phyloP scores from a whole-genome alignment of 1,140 invertebrate species.

The Sycobia sp. region DNA sequence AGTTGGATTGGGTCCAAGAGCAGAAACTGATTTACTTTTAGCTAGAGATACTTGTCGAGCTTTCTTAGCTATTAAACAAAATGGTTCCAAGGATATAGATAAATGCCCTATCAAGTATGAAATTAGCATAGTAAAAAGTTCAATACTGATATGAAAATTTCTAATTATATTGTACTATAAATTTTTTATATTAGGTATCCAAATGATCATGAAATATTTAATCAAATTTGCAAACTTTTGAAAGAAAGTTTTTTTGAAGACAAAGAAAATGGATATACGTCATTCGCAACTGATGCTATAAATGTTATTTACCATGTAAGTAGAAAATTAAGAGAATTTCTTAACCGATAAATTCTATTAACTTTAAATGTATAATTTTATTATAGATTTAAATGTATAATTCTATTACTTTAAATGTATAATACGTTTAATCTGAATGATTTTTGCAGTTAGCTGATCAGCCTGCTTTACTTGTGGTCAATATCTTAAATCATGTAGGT shows the following conservation, averaged over 20 bases:
- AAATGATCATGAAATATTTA: conserved; percentile 66
- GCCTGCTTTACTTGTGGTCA: conserved; percentile 49
- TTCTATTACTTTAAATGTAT: not conserved
- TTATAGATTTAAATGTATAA: too few species aligned
- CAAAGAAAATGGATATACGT: conserved; percentile 63
- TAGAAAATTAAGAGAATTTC: conserved; percentile 5
- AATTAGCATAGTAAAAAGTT: not conserved
- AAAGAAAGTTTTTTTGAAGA: conserved; percentile 56
- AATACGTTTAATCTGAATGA: not conserved
- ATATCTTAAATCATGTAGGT: conserved; percentile 42
- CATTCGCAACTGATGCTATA: conserved; percentile 67
- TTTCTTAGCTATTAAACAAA: conserved; percentile 60
- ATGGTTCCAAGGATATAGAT: conserved; percentile 40
- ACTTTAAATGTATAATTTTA: too few species aligned
- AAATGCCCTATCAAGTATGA: conserved; percentile 44
- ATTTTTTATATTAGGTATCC: conserved; percentile 53
- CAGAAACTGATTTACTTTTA: conserved; percentile 62
- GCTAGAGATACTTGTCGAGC: conserved; percentile 67
- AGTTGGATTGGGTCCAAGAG: conserved; percentile 63
- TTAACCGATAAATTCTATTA: too few species aligned
- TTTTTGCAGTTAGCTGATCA: conserved; percentile 52
- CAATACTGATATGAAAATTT: conserved; percentile 2
- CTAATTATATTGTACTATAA: conserved; percentile 21
- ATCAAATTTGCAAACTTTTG: conserved; percentile 57
- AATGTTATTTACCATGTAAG: conserved; percentile 67